Base-by-base conservation (phyloP, 2,113 vertebrate genomes). In the Galeopterus variegatus region DNA sequence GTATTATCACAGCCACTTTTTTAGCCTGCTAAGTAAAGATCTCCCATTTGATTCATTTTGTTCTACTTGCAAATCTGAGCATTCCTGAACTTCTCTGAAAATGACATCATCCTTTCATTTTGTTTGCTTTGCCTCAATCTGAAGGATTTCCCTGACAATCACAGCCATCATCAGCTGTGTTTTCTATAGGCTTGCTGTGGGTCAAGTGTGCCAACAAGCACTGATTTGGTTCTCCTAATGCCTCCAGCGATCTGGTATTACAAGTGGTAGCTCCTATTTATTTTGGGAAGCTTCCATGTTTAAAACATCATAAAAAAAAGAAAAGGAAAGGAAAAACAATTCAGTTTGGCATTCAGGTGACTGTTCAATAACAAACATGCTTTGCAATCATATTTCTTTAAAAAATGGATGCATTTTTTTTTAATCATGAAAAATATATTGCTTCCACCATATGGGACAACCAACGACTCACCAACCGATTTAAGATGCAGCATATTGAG, bases 401-500 rank as follows among this genome's bases (percentile, higher is more conserved):
- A 90, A 98, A 98, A 98, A 97, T 97, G 92, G 95, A 98, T 98
- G 98, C 97, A 98, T 98, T 98, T 98, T 96, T 18, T 97, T 98
- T 98, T 97, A 98, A 98, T 98, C 93, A 98, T 98, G 98, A 98
- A 98, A 98, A 99, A 99, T 99, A 99, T 98, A 99, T 98, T 98
- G 98, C 98, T 98, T 97, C 98, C 96, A 98, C 99, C 99, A 99
- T 99, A 99, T 99, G 99, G 99, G 99, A 98, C 98, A 98, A 99
- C 98, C 99, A 98, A 99, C 98, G 98, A 99, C 99, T 99, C 98
- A 99, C 98, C 98, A 98, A 98, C 98, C 98, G 98, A 99, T 99
- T 99, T 99, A 99, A 99, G 99, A 99, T 99, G 99, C 99, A 98
- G 98, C 99, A 99, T 99, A 99, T 99, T 99, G 99, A 98, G 99